Evolutionary conservation across 2,797 vertebrate species (phyloP).

Genomic region (Phyllotis vaccarum): DNA sequence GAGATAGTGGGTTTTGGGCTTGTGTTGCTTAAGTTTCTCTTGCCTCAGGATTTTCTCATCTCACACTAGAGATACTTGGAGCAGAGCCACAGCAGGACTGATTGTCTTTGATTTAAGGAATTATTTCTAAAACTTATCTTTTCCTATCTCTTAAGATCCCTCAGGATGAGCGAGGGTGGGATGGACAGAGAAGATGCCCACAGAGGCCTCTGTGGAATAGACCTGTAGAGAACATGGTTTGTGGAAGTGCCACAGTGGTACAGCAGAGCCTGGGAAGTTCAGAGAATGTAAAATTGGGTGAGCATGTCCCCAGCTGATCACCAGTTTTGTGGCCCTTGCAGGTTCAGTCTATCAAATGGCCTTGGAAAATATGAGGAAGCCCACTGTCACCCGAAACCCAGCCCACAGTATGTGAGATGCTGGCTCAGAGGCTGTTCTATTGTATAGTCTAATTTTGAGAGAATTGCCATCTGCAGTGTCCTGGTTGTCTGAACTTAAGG

Average conservation of each 20-base stretch:
- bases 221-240: neutral
- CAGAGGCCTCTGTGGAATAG: neutral
- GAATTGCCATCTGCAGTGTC: slow-evolving; percentile 60
- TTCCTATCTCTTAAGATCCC: neutral
- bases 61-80: slow-evolving; percentile 13
- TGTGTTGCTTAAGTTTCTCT: slow-evolving; percentile 36
- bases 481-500: slow-evolving; percentile 72
- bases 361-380: neutral
- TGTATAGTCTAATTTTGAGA: slow-evolving; percentile 77
- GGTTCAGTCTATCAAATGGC: neutral
- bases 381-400: neutral
- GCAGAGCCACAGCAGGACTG: neutral
- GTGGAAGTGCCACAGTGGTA: neutral
- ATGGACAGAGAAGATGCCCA: neutral
- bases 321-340: neutral
- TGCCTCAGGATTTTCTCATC: slow-evolving; percentile 2
- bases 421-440: slow-evolving; percentile 44
- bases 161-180: neutral
- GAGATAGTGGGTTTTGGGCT: slow-evolving; percentile 33
- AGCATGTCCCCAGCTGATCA: neutral
- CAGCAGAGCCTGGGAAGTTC: neutral
- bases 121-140: slow-evolving; percentile 38
- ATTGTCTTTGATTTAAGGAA: slow-evolving; percentile 59
- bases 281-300: neutral
- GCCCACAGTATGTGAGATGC: neutral